phyloP scores from a whole-genome alignment of 2,113 vertebrate genomes.

The Ciconia stormi region DNA sequence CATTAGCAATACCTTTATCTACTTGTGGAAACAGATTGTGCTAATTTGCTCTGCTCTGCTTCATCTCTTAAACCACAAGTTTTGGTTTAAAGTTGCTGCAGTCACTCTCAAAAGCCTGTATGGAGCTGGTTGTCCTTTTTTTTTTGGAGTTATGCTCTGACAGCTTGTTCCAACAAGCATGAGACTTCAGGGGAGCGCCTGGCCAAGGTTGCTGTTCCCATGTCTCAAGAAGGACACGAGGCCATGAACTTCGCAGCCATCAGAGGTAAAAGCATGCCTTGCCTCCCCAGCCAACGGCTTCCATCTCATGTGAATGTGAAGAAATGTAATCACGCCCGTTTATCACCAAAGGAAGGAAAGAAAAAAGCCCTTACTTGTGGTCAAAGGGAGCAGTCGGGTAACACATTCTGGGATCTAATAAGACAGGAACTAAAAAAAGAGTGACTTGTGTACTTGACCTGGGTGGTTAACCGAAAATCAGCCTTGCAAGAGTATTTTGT shows the following conservation, averaged over 20 bases:
- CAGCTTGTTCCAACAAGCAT: not conserved
- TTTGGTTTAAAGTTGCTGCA: not conserved
- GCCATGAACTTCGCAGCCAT: accelerated
- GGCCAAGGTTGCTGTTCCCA: not conserved
- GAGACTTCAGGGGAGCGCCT: not conserved
- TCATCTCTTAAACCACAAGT: not conserved
- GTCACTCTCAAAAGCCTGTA: not conserved
- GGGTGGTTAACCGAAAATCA: not conserved
- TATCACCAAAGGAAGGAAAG: not conserved
- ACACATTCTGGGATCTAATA: not conserved
- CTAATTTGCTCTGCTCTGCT: not conserved
- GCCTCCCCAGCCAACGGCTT: not conserved
- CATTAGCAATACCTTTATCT: not conserved
- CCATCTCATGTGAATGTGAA: not conserved
- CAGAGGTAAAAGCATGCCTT: not conserved
- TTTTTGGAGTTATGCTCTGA: not conserved
- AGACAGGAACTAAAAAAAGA: not conserved
- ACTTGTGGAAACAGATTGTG: accelerated
- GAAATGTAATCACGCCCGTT: not conserved
- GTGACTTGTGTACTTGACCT: not conserved
- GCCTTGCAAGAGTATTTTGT: not conserved
- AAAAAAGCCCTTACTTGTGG: not conserved
- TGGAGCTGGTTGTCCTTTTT: not conserved
- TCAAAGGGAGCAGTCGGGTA: not conserved
- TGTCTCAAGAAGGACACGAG: accelerated